Evolutionary conservation across 2,888 invertebrate species (phyloP).

Genomic region (Tyria jacobaeae): DNA sequence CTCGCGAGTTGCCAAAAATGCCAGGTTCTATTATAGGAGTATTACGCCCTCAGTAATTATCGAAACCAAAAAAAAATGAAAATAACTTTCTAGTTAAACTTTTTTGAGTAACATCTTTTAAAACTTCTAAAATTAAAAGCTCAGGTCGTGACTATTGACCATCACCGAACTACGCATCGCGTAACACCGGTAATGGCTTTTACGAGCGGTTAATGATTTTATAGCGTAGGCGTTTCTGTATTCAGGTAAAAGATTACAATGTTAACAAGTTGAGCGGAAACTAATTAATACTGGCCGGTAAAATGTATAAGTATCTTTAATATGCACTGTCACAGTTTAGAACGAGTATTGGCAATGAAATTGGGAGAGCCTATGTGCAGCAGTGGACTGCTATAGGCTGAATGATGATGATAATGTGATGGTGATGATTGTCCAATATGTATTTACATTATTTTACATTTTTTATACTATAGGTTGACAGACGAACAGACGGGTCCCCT

Average conservation of each 20-base stretch:
- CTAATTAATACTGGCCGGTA: slow-evolving; percentile 19
- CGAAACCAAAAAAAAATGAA: too few relatives aligned
- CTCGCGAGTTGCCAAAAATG: not conserved
- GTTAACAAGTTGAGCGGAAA: slow-evolving; percentile 12
- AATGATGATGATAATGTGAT: too few relatives aligned
- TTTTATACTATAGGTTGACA: too few relatives aligned
- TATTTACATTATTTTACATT: too few relatives aligned
- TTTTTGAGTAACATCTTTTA: not conserved
- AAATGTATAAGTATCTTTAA: too few relatives aligned
- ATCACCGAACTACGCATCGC: slow-evolving; percentile 31
- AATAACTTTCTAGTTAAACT: slow-evolving; percentile 1
- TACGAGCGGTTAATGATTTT: slow-evolving; percentile 28
- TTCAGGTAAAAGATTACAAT: slow-evolving; percentile 22
- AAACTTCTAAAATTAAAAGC: slow-evolving; percentile 15
- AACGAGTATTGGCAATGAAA: too few relatives aligned
- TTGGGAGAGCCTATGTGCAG: too few relatives aligned
- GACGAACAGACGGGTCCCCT: too few relatives aligned
- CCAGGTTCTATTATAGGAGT: not conserved
- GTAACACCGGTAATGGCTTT: slow-evolving; percentile 41
- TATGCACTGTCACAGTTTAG: too few relatives aligned
- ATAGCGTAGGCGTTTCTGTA: slow-evolving; percentile 25
- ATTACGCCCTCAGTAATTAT: not conserved
- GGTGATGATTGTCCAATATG: too few relatives aligned
- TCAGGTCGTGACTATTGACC: slow-evolving; percentile 35
- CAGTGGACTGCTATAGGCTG: too few relatives aligned